Conservation (phyloP, 2,888 invertebrate species). For the Thecocarcelia acutangulata region DNA sequence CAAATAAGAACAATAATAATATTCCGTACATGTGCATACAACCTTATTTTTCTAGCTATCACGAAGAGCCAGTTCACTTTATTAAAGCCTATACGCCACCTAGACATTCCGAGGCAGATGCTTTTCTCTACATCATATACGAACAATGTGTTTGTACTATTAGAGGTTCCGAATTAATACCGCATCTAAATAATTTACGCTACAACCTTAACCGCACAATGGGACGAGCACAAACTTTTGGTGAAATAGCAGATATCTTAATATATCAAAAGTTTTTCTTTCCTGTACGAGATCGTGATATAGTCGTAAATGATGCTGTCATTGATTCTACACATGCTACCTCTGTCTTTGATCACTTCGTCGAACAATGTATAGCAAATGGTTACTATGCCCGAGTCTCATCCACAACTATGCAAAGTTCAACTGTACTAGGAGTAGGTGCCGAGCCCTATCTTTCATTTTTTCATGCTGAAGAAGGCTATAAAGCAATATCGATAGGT, state of each 20-base stretch:
- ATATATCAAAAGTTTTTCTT: constrained; percentile 94
- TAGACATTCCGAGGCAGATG: constrained; percentile 75
- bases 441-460: constrained; percentile 92
- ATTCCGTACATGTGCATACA: not conserved
- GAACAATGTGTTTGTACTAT: constrained; percentile 87
- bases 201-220: constrained; percentile 84
- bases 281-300: constrained; percentile 85
- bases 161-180: constrained; percentile 86
- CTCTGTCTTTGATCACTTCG: constrained; percentile 91
- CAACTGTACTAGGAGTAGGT: constrained; percentile 89
- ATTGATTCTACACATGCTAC: constrained; percentile 86
- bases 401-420: constrained; percentile 88
- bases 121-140: constrained; percentile 80
- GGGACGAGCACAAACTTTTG: constrained; percentile 60
- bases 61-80: constrained; percentile 89
- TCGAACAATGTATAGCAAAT: constrained; percentile 81
- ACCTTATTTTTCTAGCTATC: constrained; percentile 82
- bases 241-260: constrained; percentile 81
- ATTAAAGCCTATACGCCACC: constrained; percentile 88
- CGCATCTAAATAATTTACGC: constrained; percentile 90
- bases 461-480: constrained; percentile 94
- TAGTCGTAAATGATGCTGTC: constrained; percentile 88
- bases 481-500: constrained; percentile 89
- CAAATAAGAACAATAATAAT: not conserved
- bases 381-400: constrained; percentile 84